These are phyloP conservation scores for Psittacula echo DNA, from an alignment of 2,797 vertebrate species.

Conservation along the genomic window DNA sequence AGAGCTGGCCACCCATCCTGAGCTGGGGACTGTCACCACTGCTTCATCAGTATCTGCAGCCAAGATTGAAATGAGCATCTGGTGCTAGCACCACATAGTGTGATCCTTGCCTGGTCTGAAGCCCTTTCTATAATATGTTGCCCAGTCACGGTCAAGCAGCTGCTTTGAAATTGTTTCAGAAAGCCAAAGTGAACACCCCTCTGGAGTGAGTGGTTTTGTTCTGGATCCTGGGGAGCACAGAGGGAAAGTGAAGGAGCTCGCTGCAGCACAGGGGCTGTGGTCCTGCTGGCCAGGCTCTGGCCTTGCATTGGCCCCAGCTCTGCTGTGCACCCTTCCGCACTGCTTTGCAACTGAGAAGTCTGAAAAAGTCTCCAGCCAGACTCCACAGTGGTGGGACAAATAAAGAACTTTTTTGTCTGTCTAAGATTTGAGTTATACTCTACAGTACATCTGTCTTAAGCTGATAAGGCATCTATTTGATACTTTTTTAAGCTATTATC, in stretches of 20 bases:
- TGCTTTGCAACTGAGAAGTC: not conserved
- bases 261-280: not conserved
- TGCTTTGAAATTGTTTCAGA: not conserved
- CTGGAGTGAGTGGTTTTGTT: not conserved
- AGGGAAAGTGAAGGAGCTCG: not conserved
- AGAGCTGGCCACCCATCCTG: not conserved
- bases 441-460: not conserved
- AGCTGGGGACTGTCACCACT: not conserved
- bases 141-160: not conserved
- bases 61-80: not conserved
- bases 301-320: rapidly evolving
- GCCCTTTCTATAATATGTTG: not conserved
- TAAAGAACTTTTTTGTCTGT: not conserved
- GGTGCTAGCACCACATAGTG: not conserved
- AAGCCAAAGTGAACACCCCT: not conserved
- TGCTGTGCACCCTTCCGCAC: not conserved
- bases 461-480: not conserved
- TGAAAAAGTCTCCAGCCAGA: not conserved
- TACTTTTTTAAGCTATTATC: not conserved
- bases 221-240: not conserved
- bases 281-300: not conserved
- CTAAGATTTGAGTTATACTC: not conserved
- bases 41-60: not conserved
- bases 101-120: not conserved
- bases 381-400: not conserved